phyloP scores from a whole-genome alignment of 2,888 invertebrate species.

The Melikaiella ostensackeni region DNA sequence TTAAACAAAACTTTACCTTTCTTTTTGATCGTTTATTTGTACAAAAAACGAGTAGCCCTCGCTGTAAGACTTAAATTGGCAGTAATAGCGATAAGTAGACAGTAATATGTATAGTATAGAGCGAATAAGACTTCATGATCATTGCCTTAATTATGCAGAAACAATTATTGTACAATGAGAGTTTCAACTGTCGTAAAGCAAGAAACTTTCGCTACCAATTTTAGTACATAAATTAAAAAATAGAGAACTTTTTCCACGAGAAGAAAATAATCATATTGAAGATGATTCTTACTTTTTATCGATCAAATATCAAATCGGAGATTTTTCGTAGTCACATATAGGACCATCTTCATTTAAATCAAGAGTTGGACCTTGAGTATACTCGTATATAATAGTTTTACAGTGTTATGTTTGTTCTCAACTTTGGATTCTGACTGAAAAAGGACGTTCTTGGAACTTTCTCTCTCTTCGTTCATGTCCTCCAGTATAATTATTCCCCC shows the following conservation, averaged over 20 bases:
- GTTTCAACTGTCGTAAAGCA: neutral
- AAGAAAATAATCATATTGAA: neutral
- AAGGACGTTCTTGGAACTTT: slow-evolving; percentile 16
- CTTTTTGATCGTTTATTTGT: slow-evolving; percentile 28
- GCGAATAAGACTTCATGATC: neutral
- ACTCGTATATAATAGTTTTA: slow-evolving; percentile 44
- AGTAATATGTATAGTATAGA: slow-evolving; percentile 23
- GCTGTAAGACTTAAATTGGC: slow-evolving; percentile 47
- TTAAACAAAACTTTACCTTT: neutral
- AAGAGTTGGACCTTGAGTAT: slow-evolving; percentile 33
- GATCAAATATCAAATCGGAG: neutral
- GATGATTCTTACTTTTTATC: neutral
- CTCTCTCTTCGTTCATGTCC: slow-evolving; percentile 39
- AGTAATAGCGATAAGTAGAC: slow-evolving; percentile 44
- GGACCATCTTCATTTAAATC: no score
- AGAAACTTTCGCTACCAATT: neutral
- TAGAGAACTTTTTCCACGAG: neutral
- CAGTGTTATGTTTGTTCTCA: slow-evolving; percentile 39
- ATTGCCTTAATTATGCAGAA: neutral
- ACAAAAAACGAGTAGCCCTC: slow-evolving; percentile 44
- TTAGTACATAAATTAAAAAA: neutral
- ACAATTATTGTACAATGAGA: neutral
- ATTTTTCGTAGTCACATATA: neutral
- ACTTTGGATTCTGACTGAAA: slow-evolving; percentile 33
- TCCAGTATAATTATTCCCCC: slow-evolving; percentile 42